Conservation (phyloP, 2,888 invertebrate genomes). For the Podabrus alpinus region DNA sequence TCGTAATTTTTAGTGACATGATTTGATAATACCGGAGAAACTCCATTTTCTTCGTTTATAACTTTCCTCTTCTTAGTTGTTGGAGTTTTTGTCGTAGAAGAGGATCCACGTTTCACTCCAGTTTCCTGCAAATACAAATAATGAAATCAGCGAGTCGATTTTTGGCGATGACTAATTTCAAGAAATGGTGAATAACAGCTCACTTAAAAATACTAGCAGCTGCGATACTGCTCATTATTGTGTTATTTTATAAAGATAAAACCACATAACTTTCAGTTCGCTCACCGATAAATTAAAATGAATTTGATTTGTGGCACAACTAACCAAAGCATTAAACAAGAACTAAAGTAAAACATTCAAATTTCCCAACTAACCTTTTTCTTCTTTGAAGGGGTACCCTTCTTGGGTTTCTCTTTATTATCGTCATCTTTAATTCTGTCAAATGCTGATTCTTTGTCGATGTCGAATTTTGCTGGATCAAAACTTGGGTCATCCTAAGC, state of each 20-base stretch:
- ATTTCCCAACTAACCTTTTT: constrained; percentile 40
- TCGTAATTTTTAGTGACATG: constrained; percentile 55
- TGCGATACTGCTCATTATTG: too few relatives aligned
- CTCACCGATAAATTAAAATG: too few relatives aligned
- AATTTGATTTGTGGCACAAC: neutral
- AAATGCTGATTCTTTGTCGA: constrained; percentile 65
- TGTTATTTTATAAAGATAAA: too few relatives aligned
- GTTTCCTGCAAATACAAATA: constrained; percentile 6
- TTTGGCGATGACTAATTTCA: neutral
- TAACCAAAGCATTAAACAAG: neutral
- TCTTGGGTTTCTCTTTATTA: constrained; percentile 30
- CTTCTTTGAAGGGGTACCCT: constrained; percentile 37
- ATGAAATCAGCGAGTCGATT: neutral
- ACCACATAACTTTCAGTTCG: too few relatives aligned
- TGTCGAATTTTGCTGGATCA: constrained; percentile 53
- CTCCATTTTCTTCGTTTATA: constrained; percentile 56
- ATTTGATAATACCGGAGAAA: constrained; percentile 62
- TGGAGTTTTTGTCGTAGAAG: constrained; percentile 18
- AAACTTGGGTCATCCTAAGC: constrained; percentile 58
- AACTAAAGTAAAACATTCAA: neutral
- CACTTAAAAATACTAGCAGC: neutral
- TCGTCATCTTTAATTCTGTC: constrained; percentile 61
- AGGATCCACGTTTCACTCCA: constrained; percentile 5
- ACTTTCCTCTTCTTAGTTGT: constrained; percentile 32
- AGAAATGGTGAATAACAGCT: neutral